phyloP scores from a whole-genome alignment of 2,888 invertebrate genomes.

The Perizoma flavofasciatum region DNA sequence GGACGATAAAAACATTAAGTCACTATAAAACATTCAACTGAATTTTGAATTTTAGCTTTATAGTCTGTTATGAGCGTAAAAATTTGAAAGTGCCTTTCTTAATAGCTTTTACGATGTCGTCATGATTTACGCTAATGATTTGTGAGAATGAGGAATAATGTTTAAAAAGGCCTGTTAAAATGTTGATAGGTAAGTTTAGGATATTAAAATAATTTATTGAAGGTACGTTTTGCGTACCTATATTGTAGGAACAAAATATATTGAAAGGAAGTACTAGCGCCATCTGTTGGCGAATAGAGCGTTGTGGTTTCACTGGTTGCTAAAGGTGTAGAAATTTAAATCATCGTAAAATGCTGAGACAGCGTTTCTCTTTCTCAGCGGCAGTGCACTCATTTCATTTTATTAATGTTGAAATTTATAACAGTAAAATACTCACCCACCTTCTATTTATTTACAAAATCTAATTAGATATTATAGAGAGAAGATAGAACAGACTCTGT shows the following conservation, averaged over 20 bases:
- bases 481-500: too few species aligned
- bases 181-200: constrained; percentile 33
- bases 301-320: background rate
- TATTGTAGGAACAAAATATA: constrained; percentile 5
- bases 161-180: constrained; percentile 47
- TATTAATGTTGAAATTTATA: too few species aligned
- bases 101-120: constrained; percentile 61
- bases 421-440: too few species aligned
- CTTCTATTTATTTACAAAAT: too few species aligned
- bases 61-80: constrained; percentile 57
- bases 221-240: constrained; percentile 26
- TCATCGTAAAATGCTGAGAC: too few species aligned
- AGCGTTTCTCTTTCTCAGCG: too few species aligned
- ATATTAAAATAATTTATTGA: constrained; percentile 31
- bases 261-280: constrained; percentile 29
- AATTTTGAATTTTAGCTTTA: constrained; percentile 61
- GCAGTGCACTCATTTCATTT: too few species aligned
- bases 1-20: constrained; percentile 55
- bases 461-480: too few species aligned
- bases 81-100: constrained; percentile 56
- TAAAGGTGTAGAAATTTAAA: too few species aligned
- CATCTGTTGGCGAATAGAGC: constrained; percentile 48
- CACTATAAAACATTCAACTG: constrained; percentile 63
- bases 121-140: constrained; percentile 66
- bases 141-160: constrained; percentile 41